Evolutionary conservation across 92 coral and sea anemone species (phyloP).

Genomic region (Zoanthus sociatus): DNA sequence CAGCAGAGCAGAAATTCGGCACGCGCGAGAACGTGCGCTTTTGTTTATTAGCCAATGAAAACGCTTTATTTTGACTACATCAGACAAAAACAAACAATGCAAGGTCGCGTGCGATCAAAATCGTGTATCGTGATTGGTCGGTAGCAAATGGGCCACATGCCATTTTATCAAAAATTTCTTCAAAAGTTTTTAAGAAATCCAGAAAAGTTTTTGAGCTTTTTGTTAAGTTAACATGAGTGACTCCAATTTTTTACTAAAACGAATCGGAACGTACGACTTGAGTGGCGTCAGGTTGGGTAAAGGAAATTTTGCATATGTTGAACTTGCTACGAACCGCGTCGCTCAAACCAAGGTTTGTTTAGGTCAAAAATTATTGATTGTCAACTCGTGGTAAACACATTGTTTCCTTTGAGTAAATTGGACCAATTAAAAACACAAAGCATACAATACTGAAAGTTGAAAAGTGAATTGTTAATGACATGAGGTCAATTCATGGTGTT

Average conservation of each 20-base stretch:
- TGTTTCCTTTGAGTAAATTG: conserved; percentile 33
- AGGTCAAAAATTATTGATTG: conserved; percentile 25
- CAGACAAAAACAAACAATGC: conserved; percentile 84
- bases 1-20: conserved; percentile 56
- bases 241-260: conserved; percentile 72
- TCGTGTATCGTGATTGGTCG: conserved; percentile 78
- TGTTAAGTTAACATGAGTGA: conserved; percentile 70
- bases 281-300: conserved; percentile 90
- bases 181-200: conserved; percentile 59
- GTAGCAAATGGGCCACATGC: conserved; percentile 81
- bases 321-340: conserved; percentile 89
- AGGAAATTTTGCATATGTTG: conserved; percentile 95
- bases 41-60: conserved; percentile 84
- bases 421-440: conserved; percentile 33
- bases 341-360: conserved; percentile 86
- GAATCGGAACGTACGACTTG: conserved; percentile 91
- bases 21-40: conserved; percentile 92
- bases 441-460: conserved; percentile 22
- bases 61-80: conserved; percentile 65
- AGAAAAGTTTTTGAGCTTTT: not conserved
- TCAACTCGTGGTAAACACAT: conserved; percentile 38
- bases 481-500: conserved; percentile 38
- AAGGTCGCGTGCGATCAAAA: conserved; percentile 94
- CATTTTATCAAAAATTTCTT: conserved; percentile 60
- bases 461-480: conserved; percentile 35